These are phyloP conservation scores for Stenurella melanura DNA, from an alignment of 2,888 invertebrate species.

Conservation along the genomic window DNA sequence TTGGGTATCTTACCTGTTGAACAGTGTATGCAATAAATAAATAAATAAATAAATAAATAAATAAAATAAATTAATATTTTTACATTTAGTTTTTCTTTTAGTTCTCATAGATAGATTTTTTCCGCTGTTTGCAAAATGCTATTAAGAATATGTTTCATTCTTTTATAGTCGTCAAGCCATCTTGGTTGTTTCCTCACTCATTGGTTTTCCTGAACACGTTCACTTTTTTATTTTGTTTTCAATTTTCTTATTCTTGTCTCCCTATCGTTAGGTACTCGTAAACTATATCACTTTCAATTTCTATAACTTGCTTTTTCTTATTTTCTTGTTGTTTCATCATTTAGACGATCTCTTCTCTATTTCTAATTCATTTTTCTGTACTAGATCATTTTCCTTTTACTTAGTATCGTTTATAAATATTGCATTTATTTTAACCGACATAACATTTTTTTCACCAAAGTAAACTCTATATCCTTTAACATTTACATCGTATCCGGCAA, in stretches of 20 bases:
- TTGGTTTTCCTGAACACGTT: conserved; percentile 6
- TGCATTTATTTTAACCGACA: conserved; percentile 39
- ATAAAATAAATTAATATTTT: no score
- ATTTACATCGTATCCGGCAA: conserved; percentile 48
- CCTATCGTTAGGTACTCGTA: no score
- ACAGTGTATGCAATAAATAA: no score
- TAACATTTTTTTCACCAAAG: conserved; percentile 36
- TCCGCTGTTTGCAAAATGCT: no score
- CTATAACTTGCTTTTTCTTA: not conserved
- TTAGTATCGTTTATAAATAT: conserved; percentile 24
- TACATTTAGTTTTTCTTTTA: no score
- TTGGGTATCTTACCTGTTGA: no score
- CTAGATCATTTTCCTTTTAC: conserved; percentile 2
- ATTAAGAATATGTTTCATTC: no score
- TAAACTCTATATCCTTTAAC: conserved; percentile 50
- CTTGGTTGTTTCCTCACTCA: conserved; percentile 21
- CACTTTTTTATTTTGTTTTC: conserved; percentile 13
- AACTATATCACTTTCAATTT: no score
- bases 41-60: no score
- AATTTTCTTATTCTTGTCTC: conserved; percentile 16
- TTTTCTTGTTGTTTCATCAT: conserved; percentile 8
- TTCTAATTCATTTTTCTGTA: not conserved
- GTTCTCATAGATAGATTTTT: no score
- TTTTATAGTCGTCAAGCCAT: conserved; percentile 39
- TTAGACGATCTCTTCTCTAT: conserved; percentile 19